Evolutionary conservation across 2,888 invertebrate genomes (phyloP).

Genomic region (Cephus runcator): DNA sequence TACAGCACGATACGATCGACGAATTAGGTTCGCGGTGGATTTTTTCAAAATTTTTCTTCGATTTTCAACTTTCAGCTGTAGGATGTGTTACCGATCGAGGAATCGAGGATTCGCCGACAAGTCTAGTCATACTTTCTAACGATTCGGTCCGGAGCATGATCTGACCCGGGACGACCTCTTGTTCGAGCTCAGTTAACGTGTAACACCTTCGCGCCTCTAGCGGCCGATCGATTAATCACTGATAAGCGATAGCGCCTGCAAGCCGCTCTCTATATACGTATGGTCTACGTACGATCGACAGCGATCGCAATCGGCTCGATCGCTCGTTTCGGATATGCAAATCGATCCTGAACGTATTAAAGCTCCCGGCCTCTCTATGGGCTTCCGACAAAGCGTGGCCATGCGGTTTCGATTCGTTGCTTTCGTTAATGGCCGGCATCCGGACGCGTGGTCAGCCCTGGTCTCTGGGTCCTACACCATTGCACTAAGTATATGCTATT

Average conservation of each 20-base stretch:
- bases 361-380: not conserved
- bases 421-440: not conserved
- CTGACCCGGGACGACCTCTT: conserved; percentile 49
- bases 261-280: not conserved
- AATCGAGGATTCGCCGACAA: conserved; percentile 7
- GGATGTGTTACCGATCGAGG: not conserved
- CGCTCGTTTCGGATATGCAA: not conserved
- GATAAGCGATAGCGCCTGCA: not conserved
- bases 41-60: not conserved
- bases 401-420: conserved; percentile 3
- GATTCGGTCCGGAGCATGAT: conserved; percentile 54
- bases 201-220: conserved; percentile 41
- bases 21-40: not conserved
- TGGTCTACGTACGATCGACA: not conserved
- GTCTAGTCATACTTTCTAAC: conserved; percentile 55
- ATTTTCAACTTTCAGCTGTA: not conserved
- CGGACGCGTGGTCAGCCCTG: conserved; percentile 34
- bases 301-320: not conserved
- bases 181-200: conserved; percentile 38
- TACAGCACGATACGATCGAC: not conserved
- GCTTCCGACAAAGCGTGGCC: not conserved
- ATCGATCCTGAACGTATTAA: not conserved
- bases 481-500: not conserved
- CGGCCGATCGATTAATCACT: conserved; percentile 10
- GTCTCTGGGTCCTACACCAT: conserved; percentile 15